Evolutionary conservation across 2,797 vertebrate species (phyloP).

Genomic region (Sciaenops ocellatus): DNA sequence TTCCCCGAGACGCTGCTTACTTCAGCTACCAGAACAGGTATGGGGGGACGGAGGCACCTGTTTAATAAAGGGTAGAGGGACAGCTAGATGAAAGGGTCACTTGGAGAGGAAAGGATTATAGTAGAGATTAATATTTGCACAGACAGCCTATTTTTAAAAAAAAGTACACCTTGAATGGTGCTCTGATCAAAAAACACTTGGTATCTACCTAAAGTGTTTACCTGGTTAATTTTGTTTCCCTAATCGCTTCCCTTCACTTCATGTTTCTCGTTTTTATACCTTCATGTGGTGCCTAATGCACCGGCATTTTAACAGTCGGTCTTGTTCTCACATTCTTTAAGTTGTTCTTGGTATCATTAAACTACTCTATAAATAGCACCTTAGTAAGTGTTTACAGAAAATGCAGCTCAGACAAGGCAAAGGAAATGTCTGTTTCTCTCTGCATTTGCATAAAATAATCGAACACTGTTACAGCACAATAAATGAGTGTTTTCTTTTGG

Average conservation of each 20-base stretch:
- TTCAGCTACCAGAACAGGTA: conserved; percentile 99
- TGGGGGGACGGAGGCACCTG: not conserved
- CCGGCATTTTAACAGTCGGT: conserved; percentile 80
- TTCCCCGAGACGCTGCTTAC: conserved; percentile 97
- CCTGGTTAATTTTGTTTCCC: conserved; percentile 40
- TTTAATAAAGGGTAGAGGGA: not conserved
- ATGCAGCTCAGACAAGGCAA: not conserved
- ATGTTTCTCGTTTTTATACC: conserved; percentile 54
- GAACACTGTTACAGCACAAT: not conserved
- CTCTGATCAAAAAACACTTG: not conserved
- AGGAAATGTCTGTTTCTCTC: not conserved
- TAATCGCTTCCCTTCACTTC: conserved; percentile 63
- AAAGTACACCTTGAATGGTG: not conserved
- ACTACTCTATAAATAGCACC: conserved; percentile 1
- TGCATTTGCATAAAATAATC: not conserved
- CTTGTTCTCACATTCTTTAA: conserved; percentile 51
- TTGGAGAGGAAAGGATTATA: not conserved
- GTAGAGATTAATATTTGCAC: not conserved
- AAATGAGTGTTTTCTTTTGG: not conserved
- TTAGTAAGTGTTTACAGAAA: not conserved
- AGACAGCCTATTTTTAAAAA: not conserved
- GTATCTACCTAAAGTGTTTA: conserved; percentile 5
- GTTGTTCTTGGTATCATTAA: conserved; percentile 8
- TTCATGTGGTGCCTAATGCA: conserved; percentile 54
- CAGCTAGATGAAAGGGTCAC: not conserved